Evolutionary conservation across 2,888 invertebrate species (phyloP), one percentile per base, ranked within the genome.

Genomic region (Tetheella fluctuosa): DNA sequence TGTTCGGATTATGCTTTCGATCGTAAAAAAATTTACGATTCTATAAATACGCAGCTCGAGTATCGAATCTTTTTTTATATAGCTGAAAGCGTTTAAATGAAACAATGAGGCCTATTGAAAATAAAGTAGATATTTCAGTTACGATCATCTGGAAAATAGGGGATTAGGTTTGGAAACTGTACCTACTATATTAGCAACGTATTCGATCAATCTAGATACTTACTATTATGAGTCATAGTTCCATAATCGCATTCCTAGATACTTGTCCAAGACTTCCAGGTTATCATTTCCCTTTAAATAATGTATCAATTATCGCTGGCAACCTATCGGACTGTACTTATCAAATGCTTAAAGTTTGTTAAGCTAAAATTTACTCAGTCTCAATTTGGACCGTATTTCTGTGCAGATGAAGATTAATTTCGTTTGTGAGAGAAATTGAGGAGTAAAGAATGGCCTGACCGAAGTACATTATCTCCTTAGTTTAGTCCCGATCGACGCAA

Each of bases 21-120:
- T 88, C 90, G 83, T 91, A 90, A 90, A 89, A 83, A 78, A 69
- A 69, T 85, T 90, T 88, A 90, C 80, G 88, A 80, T 83, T 85
- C 86, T 84, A 83, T 87, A 88, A 89, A 90, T 86, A 86, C 80
- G 74, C 72, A 76, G 76, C 75, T 79, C 78, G 76, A 83, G 79
- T 81, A 81, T 78, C 71, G 72, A 79, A 73, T 79, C 71, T 75
- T 76, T 81, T 74, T 75, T 76, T 63, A 61, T 64, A 67, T 67
- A 61, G 65, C 64, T 60, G 67, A 63, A 65, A 68, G 67, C 61
- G 63, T 64, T 70, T 65, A 71, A 74, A 70, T 64, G 58, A 64
- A 75, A 74, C 69, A 73, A 70, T 65, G 59, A 60, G 63, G 17
- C 52, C 48, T 25, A 56, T 54, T 17, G 57, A 42, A 48, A 6